Evolutionary conservation across 1,140 invertebrate species (phyloP).

Genomic region (Drosophila orena): DNA sequence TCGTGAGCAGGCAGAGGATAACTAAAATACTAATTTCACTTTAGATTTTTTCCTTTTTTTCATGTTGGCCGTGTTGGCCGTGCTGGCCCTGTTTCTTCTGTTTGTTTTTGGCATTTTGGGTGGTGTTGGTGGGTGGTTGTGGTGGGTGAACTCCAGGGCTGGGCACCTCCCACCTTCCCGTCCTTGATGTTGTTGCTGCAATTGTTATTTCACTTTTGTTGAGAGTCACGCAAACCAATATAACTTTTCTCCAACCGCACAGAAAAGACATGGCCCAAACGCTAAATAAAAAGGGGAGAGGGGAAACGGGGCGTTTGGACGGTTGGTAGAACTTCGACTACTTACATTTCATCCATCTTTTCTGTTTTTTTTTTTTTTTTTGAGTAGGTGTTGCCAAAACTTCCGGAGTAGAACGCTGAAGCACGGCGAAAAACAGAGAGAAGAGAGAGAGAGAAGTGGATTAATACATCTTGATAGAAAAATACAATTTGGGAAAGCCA

Average conservation of each 20-base stretch:
- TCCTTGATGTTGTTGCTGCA: constrained; percentile 53
- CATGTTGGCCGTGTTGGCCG: constrained; percentile 8
- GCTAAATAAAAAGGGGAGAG: constrained; percentile 27
- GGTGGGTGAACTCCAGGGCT: constrained; percentile 4
- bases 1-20: constrained; percentile 70
- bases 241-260: constrained; percentile 81
- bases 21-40: constrained; percentile 84
- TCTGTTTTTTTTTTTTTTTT: constrained; percentile 47
- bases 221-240: constrained; percentile 82
- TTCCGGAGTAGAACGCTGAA: constrained; percentile 53
- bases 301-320: constrained; percentile 11
- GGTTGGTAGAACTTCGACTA: constrained; percentile 14
- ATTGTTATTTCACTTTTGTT: constrained; percentile 82
- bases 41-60: constrained; percentile 75
- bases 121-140: background rate
- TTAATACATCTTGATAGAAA: constrained; percentile 79
- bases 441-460: constrained; percentile 60
- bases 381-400: constrained; percentile 82
- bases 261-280: constrained; percentile 70
- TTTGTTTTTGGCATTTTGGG: constrained; percentile 69
- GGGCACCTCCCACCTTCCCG: constrained; percentile 6
- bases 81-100: constrained; percentile 64
- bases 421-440: constrained; percentile 33
- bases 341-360: constrained; percentile 30
- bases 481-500: constrained; percentile 53